Conservation (phyloP, 2,113 vertebrate genomes). For the Zosterops borbonicus region DNA sequence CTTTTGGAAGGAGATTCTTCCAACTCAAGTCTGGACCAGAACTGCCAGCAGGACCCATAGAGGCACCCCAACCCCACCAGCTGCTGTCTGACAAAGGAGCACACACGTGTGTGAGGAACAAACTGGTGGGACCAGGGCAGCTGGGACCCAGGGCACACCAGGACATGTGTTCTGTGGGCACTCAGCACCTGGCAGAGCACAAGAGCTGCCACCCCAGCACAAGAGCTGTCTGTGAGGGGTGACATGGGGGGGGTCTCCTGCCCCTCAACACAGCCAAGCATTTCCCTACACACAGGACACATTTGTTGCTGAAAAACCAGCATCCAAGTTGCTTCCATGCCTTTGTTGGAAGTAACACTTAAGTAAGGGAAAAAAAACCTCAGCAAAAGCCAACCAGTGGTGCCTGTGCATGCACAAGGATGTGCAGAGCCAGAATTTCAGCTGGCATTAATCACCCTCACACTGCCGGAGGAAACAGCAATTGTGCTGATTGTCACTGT, state of each 20-base stretch:
- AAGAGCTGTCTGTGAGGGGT: neutral
- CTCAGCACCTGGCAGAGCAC: neutral
- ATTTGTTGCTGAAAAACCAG: neutral
- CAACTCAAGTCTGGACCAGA: neutral
- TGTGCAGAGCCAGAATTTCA: neutral
- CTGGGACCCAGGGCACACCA: rapidly evolving
- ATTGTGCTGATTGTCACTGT: neutral
- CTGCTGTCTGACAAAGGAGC: neutral
- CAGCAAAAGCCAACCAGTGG: neutral
- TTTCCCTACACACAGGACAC: neutral
- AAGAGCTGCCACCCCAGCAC: too few species aligned
- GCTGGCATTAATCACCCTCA: neutral
- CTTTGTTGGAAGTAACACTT: neutral
- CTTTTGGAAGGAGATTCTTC: neutral
- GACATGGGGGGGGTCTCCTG: neutral
- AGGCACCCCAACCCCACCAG: neutral
- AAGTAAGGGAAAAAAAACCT: rapidly evolving
- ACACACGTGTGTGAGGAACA: neutral
- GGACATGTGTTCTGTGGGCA: neutral
- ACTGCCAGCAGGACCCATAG: neutral
- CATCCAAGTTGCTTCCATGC: neutral
- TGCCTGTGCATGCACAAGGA: neutral
- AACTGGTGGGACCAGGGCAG: neutral
- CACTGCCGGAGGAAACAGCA: neutral
- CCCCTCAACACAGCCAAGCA: neutral